These are phyloP conservation scores for Centrocercus urophasianus DNA, from an alignment of 2,113 vertebrate genomes.

Conservation along the genomic window DNA sequence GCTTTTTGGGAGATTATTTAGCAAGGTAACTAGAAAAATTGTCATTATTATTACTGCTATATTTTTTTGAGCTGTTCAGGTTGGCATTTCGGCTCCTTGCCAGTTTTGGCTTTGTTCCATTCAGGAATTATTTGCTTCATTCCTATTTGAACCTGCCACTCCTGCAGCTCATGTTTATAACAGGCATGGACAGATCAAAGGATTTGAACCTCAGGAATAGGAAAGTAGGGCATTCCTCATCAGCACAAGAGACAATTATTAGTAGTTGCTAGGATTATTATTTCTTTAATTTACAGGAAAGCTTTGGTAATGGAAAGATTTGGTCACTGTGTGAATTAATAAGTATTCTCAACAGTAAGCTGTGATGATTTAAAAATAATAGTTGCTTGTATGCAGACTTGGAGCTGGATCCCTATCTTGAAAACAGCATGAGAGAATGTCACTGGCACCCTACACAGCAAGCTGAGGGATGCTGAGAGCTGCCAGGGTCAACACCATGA, in stretches of 20 bases:
- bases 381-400: neutral
- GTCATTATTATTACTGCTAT: neutral
- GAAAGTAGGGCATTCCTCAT: constrained; percentile 23
- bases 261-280: constrained; percentile 54
- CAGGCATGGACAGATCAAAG: constrained; percentile 70
- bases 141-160: constrained; percentile 62
- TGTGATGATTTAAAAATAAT: neutral
- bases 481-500: neutral
- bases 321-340: neutral
- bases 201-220: constrained; percentile 36
- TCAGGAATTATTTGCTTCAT: constrained; percentile 70
- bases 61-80: constrained; percentile 37
- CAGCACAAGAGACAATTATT: constrained; percentile 46
- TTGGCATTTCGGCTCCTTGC: constrained; percentile 13
- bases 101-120: constrained; percentile 49
- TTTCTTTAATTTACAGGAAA: constrained; percentile 29
- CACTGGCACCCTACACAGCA: fast-evolving
- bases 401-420: neutral
- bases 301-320: constrained; percentile 51
- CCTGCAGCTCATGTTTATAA: constrained; percentile 72
- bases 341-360: constrained; percentile 38
- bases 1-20: neutral
- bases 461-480: neutral
- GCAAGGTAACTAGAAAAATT: neutral
- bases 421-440: neutral